Evolutionary conservation across 2,888 invertebrate species (phyloP).

Genomic region (Palloptera scutellata): DNA sequence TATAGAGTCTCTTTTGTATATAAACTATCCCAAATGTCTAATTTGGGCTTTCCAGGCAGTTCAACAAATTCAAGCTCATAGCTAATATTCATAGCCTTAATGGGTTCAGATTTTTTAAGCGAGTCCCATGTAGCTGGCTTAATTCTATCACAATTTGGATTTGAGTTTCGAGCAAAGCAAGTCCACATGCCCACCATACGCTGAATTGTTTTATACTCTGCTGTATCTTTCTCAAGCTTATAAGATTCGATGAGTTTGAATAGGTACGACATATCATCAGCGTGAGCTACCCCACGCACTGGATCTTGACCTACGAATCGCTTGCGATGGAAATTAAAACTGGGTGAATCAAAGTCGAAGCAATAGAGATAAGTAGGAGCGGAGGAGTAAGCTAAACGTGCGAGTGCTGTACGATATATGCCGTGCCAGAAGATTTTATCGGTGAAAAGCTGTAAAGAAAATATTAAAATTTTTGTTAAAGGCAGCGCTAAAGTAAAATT

Average conservation of each 20-base stretch:
- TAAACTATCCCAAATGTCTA: constrained; percentile 35
- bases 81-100: constrained; percentile 30
- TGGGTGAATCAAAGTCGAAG: constrained; percentile 58
- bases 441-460: constrained; percentile 41
- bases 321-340: constrained; percentile 55
- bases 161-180: constrained; percentile 50
- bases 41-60: constrained; percentile 32
- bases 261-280: constrained; percentile 56
- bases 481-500: too few species aligned
- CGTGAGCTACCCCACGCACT: constrained; percentile 49
- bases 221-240: constrained; percentile 41
- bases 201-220: constrained; percentile 52
- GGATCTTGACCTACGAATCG: constrained; percentile 32
- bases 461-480: constrained; percentile 57
- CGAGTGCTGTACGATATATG: constrained; percentile 48
- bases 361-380: constrained; percentile 57
- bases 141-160: constrained; percentile 51
- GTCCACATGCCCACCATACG: constrained; percentile 52
- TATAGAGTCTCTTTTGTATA: constrained; percentile 21
- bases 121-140: constrained; percentile 47
- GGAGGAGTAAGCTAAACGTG: constrained; percentile 47
- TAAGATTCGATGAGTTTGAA: constrained; percentile 40
- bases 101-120: constrained; percentile 26
- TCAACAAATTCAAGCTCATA: constrained; percentile 33
- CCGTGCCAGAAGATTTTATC: constrained; percentile 24